A percentile compares a stretch with the other conserved stretches of the same genome.
These are phyloP conservation scores for Agrochola macilenta DNA, from an alignment of 2,888 invertebrate species.

Conservation along the genomic window DNA sequence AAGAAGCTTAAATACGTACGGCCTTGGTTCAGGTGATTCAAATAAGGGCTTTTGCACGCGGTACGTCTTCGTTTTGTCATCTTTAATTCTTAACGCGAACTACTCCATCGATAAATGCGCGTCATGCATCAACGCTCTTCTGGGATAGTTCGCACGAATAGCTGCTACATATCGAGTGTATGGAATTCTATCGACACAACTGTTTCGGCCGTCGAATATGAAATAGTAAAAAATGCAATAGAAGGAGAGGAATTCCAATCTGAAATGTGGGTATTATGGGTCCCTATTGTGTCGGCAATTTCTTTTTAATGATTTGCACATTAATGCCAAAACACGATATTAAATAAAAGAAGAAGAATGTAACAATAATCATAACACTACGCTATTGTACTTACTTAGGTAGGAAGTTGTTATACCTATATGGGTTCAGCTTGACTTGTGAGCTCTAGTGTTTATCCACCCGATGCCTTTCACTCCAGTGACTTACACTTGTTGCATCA, in stretches of 20 bases:
- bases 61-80: background rate
- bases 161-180: background rate
- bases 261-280: background rate
- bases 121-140: background rate
- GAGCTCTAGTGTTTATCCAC: background rate
- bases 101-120: background rate
- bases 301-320: background rate
- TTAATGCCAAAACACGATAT: background rate
- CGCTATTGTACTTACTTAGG: background rate
- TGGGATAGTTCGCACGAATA: background rate
- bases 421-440: constrained; percentile 24
- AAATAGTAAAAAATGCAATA: constrained; percentile 5
- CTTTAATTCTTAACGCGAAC: background rate
- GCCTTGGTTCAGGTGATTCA: background rate
- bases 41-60: background rate
- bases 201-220: background rate
- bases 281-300: background rate
- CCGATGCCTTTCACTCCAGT: constrained; percentile 5
- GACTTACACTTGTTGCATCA: constrained; percentile 29
- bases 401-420: background rate
- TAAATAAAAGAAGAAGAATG: background rate
- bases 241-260: background rate
- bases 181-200: background rate
- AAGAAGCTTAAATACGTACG: constrained; percentile 1
- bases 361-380: background rate